Conservation (phyloP, 2,797 vertebrate species). For the Aselliscus stoliczkanus region DNA sequence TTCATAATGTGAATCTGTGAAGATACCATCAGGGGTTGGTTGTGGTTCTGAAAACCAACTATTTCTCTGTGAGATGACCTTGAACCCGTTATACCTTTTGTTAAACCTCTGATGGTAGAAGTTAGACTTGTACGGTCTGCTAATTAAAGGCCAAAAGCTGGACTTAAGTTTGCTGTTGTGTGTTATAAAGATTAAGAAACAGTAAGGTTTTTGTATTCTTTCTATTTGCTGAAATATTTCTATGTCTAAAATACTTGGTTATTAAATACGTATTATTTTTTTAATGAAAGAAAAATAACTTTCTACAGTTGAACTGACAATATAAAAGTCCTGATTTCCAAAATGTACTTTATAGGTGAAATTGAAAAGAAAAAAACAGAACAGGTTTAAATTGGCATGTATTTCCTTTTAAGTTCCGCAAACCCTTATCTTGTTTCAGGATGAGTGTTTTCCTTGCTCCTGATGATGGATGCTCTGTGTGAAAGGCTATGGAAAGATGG, state of each 20-base stretch:
- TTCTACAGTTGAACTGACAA: background rate
- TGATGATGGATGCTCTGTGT: background rate
- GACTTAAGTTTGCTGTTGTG: slow-evolving; percentile 40
- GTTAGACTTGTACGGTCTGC: slow-evolving; percentile 23
- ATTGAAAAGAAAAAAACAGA: background rate
- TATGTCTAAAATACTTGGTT: slow-evolving; percentile 39
- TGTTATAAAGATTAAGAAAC: slow-evolving; percentile 50
- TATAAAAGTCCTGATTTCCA: background rate
- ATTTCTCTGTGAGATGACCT: slow-evolving; percentile 5
- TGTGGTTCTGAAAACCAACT: background rate
- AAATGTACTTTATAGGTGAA: background rate
- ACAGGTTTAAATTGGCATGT: background rate
- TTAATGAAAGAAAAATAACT: slow-evolving; percentile 29
- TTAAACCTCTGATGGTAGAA: slow-evolving; percentile 48
- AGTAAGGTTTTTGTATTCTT: slow-evolving; percentile 1
- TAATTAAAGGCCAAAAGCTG: slow-evolving; percentile 43
- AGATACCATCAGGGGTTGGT: background rate
- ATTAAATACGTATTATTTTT: slow-evolving; percentile 15
- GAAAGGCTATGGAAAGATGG: background rate
- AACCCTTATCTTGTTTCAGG: background rate
- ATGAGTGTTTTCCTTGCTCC: background rate
- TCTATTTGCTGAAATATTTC: background rate
- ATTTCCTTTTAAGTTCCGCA: background rate
- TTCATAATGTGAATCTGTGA: background rate
- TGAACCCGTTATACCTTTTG: slow-evolving; percentile 13